Evolutionary conservation across 2,797 vertebrate genomes (phyloP).

Genomic region (Eulemur mongoz): DNA sequence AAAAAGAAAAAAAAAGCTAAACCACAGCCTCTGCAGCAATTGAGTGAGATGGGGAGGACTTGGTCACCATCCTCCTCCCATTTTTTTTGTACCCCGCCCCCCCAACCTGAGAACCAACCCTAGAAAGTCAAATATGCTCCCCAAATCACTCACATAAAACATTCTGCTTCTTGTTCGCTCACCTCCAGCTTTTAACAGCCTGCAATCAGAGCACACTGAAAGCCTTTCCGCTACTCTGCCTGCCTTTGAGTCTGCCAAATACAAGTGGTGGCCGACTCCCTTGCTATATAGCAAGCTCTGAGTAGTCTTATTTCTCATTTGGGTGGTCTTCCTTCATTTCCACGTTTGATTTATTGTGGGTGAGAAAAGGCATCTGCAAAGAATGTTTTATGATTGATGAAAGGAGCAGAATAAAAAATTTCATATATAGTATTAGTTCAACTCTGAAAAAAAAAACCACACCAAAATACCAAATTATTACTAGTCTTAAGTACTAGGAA

Average conservation of each 20-base stretch:
- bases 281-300: not conserved
- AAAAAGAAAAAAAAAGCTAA: not conserved
- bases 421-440: not conserved
- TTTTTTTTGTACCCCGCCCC: not conserved
- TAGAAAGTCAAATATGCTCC: not conserved
- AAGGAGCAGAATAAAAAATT: not conserved
- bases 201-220: not conserved
- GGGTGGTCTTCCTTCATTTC: not conserved
- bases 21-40: not conserved
- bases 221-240: not conserved
- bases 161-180: not conserved
- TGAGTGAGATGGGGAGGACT: not conserved
- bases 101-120: not conserved
- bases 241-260: not conserved
- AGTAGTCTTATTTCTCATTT: not conserved
- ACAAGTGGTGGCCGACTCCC: not conserved
- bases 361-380: not conserved
- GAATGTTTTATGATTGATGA: not conserved
- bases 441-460: not conserved
- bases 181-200: not conserved
- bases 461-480: not conserved
- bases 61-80: not conserved
- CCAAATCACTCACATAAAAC: not conserved
- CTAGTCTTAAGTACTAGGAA: not conserved
- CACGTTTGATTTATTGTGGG: not conserved